Evolutionary conservation across 2,888 invertebrate species (phyloP), one percentile per base, ranked within the genome.

Genomic region (Sminthurides aquaticus): DNA sequence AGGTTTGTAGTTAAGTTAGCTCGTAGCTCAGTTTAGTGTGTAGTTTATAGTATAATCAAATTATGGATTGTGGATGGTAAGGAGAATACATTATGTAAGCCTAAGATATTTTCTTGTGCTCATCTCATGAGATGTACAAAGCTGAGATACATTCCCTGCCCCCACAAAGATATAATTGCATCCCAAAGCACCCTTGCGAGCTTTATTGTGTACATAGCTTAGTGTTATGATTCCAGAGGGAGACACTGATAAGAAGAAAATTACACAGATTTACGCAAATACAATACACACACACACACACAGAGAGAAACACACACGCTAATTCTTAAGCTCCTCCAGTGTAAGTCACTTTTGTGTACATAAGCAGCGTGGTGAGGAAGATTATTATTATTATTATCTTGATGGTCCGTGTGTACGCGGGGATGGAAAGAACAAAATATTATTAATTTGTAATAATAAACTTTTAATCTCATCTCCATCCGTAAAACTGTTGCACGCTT

Each of bases 151-250:
- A 34, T 34, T 34, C 15, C 43, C 43, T 15, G 15, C 43, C 43
- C 43, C 43, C 15, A 11, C 43, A 34, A 11, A 34, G 15, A 34
- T 34, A 34, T 34, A 11, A 34, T 34, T 52, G 52, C 52, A 52
- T 52, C 52, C 52, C 52, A 52, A 52, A 52, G 52, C 20, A 52
- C 52, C 52, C 22, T 52, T 20, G 52, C 20, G 52, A 52, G 52
- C 52, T 52, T 52, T 52, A 52, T 52, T 52, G 20, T 52, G 52
- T 20, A 52, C 8, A 52, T 52, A 52, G 52, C 18, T 20, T 8
- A 18, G 20, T 52, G 52, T 20, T 52, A 52, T 52, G 5, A 20
- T 18, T 52, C 3, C 22, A 52, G 52, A n/a, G n/a, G n/a, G 43
- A 34, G 43, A 34, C 43, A 34, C n/a, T n/a, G 43, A 34, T 15